Conservation (phyloP, 2,888 invertebrate species). For the Omphaloscelis lunosa region DNA sequence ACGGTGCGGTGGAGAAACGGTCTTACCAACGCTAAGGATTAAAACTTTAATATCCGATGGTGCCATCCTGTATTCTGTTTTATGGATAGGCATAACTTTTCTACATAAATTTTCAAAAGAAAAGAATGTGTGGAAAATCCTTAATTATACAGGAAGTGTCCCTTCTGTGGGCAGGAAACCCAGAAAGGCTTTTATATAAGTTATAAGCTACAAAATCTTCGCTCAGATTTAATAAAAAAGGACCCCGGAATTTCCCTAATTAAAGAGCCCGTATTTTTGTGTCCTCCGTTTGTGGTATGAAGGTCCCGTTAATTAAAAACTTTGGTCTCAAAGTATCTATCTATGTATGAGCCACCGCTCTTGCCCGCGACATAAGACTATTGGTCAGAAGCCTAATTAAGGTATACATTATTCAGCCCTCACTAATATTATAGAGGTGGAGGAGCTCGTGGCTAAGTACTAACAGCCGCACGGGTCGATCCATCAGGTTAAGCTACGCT, state of each 20-base stretch:
- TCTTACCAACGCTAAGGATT: not conserved
- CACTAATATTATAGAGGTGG: not conserved
- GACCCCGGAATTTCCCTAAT: slow-evolving; percentile 16
- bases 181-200: not conserved
- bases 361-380: not conserved
- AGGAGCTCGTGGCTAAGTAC: no score
- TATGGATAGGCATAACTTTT: not conserved
- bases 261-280: slow-evolving; percentile 32
- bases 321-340: slow-evolving; percentile 20
- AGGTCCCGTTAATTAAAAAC: slow-evolving; percentile 44
- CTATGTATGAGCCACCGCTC: not conserved
- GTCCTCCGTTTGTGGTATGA: slow-evolving; percentile 19
- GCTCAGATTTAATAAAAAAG: slow-evolving; percentile 27
- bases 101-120: not conserved
- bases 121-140: not conserved
- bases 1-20: no score
- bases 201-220: slow-evolving; percentile 20
- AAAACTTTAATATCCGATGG: no score
- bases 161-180: not conserved
- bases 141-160: not conserved
- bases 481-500: no score
- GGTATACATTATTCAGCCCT: not conserved
- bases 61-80: no score
- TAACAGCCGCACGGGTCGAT: no score
- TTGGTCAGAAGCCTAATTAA: slow-evolving; percentile 11